A percentile compares a stretch with the other conserved stretches of the same genome.
Evolutionary conservation across 2,113 vertebrate genomes (phyloP).

Genomic region (Redunca redunca): DNA sequence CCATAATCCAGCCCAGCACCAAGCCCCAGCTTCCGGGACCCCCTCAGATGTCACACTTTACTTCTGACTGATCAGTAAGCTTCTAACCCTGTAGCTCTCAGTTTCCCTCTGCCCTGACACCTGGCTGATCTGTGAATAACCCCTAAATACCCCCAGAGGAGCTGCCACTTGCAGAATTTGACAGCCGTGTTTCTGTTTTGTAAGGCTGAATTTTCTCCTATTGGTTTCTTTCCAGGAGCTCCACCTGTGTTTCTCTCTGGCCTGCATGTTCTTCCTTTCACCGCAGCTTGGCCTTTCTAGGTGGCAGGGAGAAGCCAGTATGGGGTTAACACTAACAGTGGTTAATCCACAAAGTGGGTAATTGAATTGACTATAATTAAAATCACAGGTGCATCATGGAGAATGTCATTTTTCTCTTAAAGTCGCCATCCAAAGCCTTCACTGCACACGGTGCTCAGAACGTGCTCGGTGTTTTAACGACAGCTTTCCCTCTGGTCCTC

Average conservation of each 20-base stretch:
- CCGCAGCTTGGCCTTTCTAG: not conserved
- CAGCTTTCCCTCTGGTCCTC: constrained; percentile 45
- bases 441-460: constrained; percentile 32
- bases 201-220: not conserved
- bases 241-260: constrained; percentile 5
- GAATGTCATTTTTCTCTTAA: constrained; percentile 72
- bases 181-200: not conserved
- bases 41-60: not conserved
- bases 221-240: not conserved
- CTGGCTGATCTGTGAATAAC: not conserved
- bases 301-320: constrained; percentile 10
- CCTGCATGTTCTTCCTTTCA: not conserved
- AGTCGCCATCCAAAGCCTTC: constrained; percentile 49
- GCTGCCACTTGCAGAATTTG: not conserved
- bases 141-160: not conserved
- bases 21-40: not conserved
- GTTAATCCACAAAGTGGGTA: constrained; percentile 65
- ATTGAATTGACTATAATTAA: constrained; percentile 70
- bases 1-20: not conserved
- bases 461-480: constrained; percentile 63
- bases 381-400: constrained; percentile 56
- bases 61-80: not conserved
- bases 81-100: not conserved
- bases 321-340: constrained; percentile 41
- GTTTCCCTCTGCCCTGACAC: not conserved